A percentile compares a stretch with the other conserved stretches of the same genome.
Conservation (phyloP, 2,888 invertebrate species). For the Drosophila mettleri region DNA sequence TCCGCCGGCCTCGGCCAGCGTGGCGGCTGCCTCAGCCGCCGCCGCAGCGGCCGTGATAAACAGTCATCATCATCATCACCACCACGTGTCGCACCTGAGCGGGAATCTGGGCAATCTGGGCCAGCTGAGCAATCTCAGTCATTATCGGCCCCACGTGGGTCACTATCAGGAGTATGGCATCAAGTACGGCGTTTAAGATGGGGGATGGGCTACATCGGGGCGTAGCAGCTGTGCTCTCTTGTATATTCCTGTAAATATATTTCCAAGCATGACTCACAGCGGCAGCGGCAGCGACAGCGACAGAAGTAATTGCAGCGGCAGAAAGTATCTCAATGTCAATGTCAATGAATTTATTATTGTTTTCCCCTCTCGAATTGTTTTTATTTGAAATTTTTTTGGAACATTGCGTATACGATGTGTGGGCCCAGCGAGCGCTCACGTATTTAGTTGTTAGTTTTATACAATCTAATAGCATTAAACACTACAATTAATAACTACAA, state of each 20-base stretch:
- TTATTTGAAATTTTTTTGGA: conserved; percentile 21
- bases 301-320: conserved; percentile 16
- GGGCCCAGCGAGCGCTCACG: conserved; percentile 24
- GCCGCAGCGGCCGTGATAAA: conserved; percentile 81
- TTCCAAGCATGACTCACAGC: conserved; percentile 67
- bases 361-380: conserved; percentile 14
- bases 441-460: conserved; percentile 47
- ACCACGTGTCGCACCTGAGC: conserved; percentile 80
- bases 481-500: conserved; percentile 42
- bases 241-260: conserved; percentile 77
- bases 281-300: conserved; percentile 13
- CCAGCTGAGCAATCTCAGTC: conserved; percentile 84
- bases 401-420: conserved; percentile 51
- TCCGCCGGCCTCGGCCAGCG: conserved; percentile 81
- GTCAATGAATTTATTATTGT: conserved; percentile 47
- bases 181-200: conserved; percentile 84
- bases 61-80: conserved; percentile 83
- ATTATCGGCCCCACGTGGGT: conserved; percentile 84
- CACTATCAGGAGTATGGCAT: conserved; percentile 85
- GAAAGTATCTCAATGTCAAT: conserved; percentile 63
- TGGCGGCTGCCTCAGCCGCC: conserved; percentile 73
- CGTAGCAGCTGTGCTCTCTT: conserved; percentile 69
- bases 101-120: conserved; percentile 84
- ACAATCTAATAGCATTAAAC: conserved; percentile 42
- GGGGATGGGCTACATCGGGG: conserved; percentile 2